These are phyloP conservation scores for Campoplex nolae DNA, from an alignment of 2,888 invertebrate genomes.

Conservation along the genomic window DNA sequence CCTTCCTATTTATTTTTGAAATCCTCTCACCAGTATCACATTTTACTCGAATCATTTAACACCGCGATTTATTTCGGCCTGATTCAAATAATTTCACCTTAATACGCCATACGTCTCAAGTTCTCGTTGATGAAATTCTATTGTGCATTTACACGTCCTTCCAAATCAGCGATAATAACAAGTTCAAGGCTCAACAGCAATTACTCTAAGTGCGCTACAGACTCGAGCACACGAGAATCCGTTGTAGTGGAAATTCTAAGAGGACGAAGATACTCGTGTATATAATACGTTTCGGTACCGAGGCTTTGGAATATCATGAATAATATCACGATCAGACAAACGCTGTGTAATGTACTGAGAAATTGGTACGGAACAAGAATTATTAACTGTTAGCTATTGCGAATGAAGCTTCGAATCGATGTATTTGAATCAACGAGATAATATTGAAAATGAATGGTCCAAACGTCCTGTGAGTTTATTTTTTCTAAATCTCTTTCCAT, in stretches of 20 bases:
- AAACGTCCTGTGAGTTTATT: not conserved
- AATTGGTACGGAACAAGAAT: not conserved
- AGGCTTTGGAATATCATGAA: conserved; percentile 55
- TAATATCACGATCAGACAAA: conserved; percentile 25
- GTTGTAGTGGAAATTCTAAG: conserved; percentile 46
- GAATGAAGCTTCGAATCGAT: not conserved
- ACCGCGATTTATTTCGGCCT: not conserved
- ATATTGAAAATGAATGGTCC: not conserved
- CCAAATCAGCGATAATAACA: conserved; percentile 60
- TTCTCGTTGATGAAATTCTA: conserved; percentile 1
- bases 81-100: not conserved
- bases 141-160: conserved; percentile 40
- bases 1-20: not conserved
- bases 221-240: conserved; percentile 26
- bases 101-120: not conserved
- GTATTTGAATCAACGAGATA: not conserved
- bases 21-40: not conserved
- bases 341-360: not conserved
- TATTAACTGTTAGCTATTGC: not conserved
- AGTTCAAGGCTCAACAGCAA: conserved; percentile 74
- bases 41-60: not conserved
- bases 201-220: conserved; percentile 68
- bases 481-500: too few relatives aligned
- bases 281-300: not conserved
- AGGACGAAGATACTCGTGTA: conserved; percentile 24